These are phyloP conservation scores for Cydia splendana DNA, from an alignment of 1,140 invertebrate species.

Conservation along the genomic window DNA sequence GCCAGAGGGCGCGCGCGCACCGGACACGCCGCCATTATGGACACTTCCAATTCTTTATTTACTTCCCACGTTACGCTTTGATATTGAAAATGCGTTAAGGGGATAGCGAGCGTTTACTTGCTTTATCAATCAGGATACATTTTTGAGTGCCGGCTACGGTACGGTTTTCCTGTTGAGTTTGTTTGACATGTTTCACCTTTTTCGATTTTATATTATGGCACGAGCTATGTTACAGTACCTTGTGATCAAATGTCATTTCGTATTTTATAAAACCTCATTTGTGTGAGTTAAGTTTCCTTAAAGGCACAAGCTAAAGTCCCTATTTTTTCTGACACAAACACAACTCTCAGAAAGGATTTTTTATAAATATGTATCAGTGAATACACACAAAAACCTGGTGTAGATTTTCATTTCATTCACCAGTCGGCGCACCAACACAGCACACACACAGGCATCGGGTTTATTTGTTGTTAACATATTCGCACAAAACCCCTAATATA, in stretches of 20 bases:
- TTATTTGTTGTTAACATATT: conserved; percentile 19
- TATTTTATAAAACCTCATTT: too few species aligned
- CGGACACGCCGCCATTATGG: conserved; percentile 59
- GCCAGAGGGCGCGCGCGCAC: conserved; percentile 57
- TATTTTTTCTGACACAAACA: too few species aligned
- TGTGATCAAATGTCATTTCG: too few species aligned
- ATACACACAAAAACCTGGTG: too few species aligned
- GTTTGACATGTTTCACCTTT: neutral
- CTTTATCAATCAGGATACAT: conserved; percentile 10
- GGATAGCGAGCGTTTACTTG: conserved; percentile 14
- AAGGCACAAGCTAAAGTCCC: too few species aligned
- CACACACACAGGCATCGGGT: conserved; percentile 5
- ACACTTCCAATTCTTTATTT: conserved; percentile 50
- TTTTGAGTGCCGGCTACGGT: neutral
- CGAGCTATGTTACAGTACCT: too few species aligned
- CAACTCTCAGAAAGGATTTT: too few species aligned
- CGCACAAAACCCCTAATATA: conserved; percentile 29
- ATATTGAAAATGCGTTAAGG: conserved; percentile 27
- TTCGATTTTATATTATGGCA: neutral
- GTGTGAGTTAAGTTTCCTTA: too few species aligned
- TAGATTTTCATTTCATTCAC: neutral
- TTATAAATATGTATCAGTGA: too few species aligned
- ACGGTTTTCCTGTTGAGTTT: neutral
- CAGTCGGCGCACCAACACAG: neutral
- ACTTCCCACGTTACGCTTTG: conserved; percentile 26